Conservation (phyloP, 2,113 vertebrate genomes). For the Corythornis cristatus region DNA sequence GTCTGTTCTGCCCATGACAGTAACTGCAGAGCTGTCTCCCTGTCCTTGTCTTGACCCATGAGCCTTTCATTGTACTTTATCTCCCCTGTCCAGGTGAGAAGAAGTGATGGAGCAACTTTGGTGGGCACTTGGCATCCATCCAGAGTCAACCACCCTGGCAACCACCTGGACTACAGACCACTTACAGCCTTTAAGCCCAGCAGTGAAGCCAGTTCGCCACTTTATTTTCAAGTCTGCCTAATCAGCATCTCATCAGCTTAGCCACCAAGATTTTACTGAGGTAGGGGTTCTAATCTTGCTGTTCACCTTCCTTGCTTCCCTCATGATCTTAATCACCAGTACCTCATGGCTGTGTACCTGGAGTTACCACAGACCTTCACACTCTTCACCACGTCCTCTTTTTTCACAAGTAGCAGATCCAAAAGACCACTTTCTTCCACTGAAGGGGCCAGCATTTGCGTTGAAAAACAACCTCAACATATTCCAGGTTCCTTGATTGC, state of each 20-base stretch:
- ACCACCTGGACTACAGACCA: not conserved
- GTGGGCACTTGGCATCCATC: no score
- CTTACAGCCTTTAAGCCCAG: not conserved
- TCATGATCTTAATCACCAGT: not conserved
- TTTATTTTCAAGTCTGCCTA: not conserved
- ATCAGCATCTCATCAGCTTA: not conserved
- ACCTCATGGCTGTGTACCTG: not conserved
- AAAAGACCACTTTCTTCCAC: not conserved
- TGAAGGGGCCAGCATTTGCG: not conserved
- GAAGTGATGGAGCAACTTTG: no score
- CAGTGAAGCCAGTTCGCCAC: not conserved
- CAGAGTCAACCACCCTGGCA: no score
- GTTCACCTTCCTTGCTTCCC: not conserved
- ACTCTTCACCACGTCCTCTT: not conserved
- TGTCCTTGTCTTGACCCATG: no score
- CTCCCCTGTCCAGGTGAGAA: no score
- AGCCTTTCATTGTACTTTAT: no score
- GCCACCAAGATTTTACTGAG: not conserved
- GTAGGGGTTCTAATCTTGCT: not conserved
- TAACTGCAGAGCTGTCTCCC: no score
- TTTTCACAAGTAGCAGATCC: not conserved
- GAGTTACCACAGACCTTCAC: not conserved
- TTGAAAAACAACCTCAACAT: not conserved
- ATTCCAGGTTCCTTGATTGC: not conserved
- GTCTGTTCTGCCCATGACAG: no score